Base-by-base conservation (phyloP, 64 coral and sea anemone genomes). In the Montipora cactus region DNA sequence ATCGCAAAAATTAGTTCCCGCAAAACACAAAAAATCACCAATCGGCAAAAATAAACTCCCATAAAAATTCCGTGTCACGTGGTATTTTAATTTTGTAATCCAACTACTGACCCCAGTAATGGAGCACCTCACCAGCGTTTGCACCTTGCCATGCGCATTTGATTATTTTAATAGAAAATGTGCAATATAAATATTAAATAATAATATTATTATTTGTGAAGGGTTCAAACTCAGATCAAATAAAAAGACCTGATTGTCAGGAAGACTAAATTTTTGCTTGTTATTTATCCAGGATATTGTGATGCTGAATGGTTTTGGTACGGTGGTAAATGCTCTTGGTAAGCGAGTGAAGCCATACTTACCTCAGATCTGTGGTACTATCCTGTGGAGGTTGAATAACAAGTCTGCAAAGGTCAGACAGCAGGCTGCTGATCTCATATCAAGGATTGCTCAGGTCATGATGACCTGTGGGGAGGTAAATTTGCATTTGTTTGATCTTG, bases 331-430 rank as follows among this genome's bases (percentile, higher is more conserved):
- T 85, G 98, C 98, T 14, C 91, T 99, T 12, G 91, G 98, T 37
- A 96, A 99, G 75, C 92, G 98, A 68, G 95, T 99, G 12, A 99
- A 99, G 79, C 95, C 98, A 16, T 99, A 99, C 78, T 44, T 99
- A 25, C 98, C 98, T 10, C 98, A 99, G 86, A 99, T 99, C 78
- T 99, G 98, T 92, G 98, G 98, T 99, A 99, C 98, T 13, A 96
- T 99, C 21, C 74, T 99, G 3, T 99, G 98, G 98, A 89, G 98
- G 75, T 91, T 99, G 66, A 99, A 99, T 81, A 99, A 99, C 78
- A 99, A 99, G 80, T 99, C 98, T 59, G 98, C 95, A 0, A 99
- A 99, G 89, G 98, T 99, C 64, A 84, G 98, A 94, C 98, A 99
- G n/a, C 98, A 99, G 52, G 98, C 98, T 84, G 98, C 98, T 9